Percentiles rank a stretch among this genome's conserved stretches.
These are phyloP conservation scores for Danionella dracula DNA, from an alignment of 2,797 vertebrate genomes.

Conservation along the genomic window DNA sequence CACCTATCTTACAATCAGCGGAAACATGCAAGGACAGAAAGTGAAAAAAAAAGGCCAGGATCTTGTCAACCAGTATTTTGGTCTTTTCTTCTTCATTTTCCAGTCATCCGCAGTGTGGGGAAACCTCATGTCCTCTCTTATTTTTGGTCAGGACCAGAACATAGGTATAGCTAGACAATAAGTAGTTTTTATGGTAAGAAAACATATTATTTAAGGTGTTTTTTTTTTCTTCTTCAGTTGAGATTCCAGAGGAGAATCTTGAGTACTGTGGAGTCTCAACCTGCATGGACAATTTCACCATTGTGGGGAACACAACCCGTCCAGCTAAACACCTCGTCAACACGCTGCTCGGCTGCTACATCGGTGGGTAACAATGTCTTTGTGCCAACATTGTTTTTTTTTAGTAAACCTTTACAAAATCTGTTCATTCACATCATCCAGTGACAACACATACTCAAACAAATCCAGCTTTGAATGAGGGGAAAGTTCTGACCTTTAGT, in stretches of 20 bases:
- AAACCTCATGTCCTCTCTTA: conserved; percentile 91
- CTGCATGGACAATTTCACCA: conserved; percentile 52
- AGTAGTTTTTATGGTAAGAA: not conserved
- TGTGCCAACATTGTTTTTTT: too few relatives aligned
- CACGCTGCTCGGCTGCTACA: conserved; percentile 68
- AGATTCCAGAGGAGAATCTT: conserved; percentile 63
- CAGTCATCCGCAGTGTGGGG: conserved; percentile 90
- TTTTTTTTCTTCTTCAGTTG: conserved; percentile 27
- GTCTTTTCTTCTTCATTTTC: conserved; percentile 90
- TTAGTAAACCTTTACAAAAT: too few relatives aligned
- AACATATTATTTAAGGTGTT: not conserved
- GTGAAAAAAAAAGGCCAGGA: conserved; percentile 69
- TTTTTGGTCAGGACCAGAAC: conserved; percentile 72
- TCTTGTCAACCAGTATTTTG: conserved; percentile 87
- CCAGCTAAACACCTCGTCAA: conserved; percentile 55
- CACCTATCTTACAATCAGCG: conserved; percentile 84
- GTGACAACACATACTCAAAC: too few relatives aligned
- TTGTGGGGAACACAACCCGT: conserved; percentile 37
- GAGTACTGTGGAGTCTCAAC: conserved; percentile 58
- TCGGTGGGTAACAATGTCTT: conserved; percentile 37
- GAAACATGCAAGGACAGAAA: conserved; percentile 66
- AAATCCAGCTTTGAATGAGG: too few relatives aligned
- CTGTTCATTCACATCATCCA: too few relatives aligned
- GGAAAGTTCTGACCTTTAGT: too few relatives aligned
- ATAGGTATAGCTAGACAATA: conserved; percentile 63